Base-by-base conservation (phyloP, 2,113 vertebrate genomes). In the Heloderma charlesbogerti region DNA sequence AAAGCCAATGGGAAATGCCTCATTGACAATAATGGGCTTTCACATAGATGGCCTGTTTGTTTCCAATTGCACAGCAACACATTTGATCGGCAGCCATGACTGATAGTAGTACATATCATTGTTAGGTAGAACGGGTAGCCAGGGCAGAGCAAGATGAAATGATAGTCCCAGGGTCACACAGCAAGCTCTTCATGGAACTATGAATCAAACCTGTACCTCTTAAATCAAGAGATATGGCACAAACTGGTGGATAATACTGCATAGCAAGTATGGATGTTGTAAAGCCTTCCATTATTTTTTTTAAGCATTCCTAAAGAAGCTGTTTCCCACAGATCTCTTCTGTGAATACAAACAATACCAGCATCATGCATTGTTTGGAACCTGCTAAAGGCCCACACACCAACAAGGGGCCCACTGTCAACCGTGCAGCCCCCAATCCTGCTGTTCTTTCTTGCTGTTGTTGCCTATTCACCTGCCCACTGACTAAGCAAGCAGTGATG, bases 1-100 rank as follows among this genome's bases (percentile, higher is more conserved):
- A 88, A 80, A 91, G 82, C 80, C 54, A 83, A 75, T 95, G 89
- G 82, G 72, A 90, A 71, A 40, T 63, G 80, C 90, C 57, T 91
- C 72, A 1, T 18, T 74, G 0, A 25, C 66, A 92, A 45, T 89
- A 83, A 72, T 72, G n/a, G 51, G 0, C 79, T 93, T 89, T 90
- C 92, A 87, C 60, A 48, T 34, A 10, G 0, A 3, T 86, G 78
- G 81, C 16, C 80, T 87, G 80, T 22, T 0, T 4, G 67, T 43
- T 84, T 12, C n/a, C 37, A 0, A n/a, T 4, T 66, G 92, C 88
- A 87, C n/a, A 82, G 1, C 1, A 0, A 51, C 20, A 75, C n/a
- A 34, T 83, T 74, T 72, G 45, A 81, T 63, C 0, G 0, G 29
- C 22, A 77, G 29, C 57, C 27, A 1, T 29, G 12, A 54, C 31